These are phyloP conservation scores for Odontamblyopus lacepedii DNA, from an alignment of 2,797 vertebrate genomes.

Conservation along the genomic window DNA sequence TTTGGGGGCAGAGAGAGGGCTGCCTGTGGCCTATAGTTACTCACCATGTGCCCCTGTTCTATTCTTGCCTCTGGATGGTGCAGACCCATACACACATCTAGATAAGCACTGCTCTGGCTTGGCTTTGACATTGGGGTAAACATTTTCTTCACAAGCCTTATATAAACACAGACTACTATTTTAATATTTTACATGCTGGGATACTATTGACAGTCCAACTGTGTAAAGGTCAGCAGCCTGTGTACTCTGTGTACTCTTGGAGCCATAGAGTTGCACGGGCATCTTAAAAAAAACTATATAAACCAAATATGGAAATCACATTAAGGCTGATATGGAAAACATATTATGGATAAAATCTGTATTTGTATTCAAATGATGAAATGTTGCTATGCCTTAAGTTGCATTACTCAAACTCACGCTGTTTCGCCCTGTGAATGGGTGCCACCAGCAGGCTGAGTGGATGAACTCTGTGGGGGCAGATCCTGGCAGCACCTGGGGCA, in stretches of 20 bases:
- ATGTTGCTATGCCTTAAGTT: conserved; percentile 4
- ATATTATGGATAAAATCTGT: not conserved
- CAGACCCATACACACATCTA: conserved; percentile 46
- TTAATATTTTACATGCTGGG: conserved; percentile 14
- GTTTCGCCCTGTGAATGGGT: conserved; percentile 48
- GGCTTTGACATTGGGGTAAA: conserved; percentile 48
- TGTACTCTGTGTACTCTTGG: not conserved
- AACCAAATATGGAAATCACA: not conserved
- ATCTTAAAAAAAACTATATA: not conserved
- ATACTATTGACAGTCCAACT: conserved; percentile 11
- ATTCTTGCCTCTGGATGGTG: conserved; percentile 63
- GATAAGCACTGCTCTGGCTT: conserved; percentile 58
- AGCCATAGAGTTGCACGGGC: not conserved
- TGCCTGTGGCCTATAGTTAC: conserved; percentile 70
- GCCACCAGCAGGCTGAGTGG: conserved; percentile 43
- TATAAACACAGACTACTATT: conserved; percentile 17
- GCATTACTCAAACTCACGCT: conserved; percentile 26
- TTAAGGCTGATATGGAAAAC: not conserved
- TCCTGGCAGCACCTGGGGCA: conserved; percentile 72
- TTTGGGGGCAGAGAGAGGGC: conserved; percentile 64
- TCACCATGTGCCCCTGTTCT: conserved; percentile 59
- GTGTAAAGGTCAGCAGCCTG: not conserved
- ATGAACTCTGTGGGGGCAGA: conserved; percentile 54
- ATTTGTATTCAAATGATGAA: not conserved
- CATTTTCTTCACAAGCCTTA: conserved; percentile 28